A percentile compares a stretch with the other conserved stretches of the same genome.
phyloP scores from a whole-genome alignment of 2,797 vertebrate genomes.

The Gouania willdenowi region DNA sequence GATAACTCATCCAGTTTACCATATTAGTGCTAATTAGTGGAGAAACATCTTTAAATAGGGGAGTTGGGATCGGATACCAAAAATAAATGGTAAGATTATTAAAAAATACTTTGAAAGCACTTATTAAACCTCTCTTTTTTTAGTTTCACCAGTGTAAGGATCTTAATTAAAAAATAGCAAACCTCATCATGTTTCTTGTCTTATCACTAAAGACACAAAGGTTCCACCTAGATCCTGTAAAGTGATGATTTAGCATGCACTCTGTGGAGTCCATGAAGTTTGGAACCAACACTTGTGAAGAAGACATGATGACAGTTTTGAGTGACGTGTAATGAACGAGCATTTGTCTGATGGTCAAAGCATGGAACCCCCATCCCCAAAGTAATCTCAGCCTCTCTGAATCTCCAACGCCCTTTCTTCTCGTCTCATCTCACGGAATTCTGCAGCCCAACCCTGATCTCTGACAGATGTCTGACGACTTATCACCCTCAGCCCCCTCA shows the following conservation, averaged over 20 bases:
- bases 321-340: slow-evolving; percentile 24
- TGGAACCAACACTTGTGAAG: background rate
- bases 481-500: slow-evolving; percentile 53
- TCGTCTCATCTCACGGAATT: slow-evolving; percentile 47
- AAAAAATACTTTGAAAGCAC: too few species aligned
- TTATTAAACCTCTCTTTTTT: too few species aligned
- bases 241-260: too few species aligned
- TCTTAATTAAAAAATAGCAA: too few species aligned
- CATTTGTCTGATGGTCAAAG: slow-evolving; percentile 33
- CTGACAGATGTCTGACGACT: slow-evolving; percentile 64
- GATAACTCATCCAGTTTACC: too few species aligned
- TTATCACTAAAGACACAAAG: too few species aligned
- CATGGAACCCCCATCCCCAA: slow-evolving; percentile 20
- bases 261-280: slow-evolving; percentile 19
- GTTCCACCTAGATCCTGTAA: slow-evolving; percentile 20
- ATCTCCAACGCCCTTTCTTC: slow-evolving; percentile 23
- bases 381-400: slow-evolving; percentile 44
- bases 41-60: too few species aligned
- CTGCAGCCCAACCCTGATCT: slow-evolving; percentile 50
- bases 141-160: too few species aligned
- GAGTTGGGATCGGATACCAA: too few species aligned
- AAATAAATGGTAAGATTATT: too few species aligned
- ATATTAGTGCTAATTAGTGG: too few species aligned
- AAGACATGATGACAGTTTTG: slow-evolving; percentile 13
- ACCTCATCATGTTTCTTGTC: too few species aligned